Percentiles rank a stretch among this genome's conserved stretches.
phyloP scores from a whole-genome alignment of 2,888 invertebrate genomes.

The Ceraclea dissimilis region DNA sequence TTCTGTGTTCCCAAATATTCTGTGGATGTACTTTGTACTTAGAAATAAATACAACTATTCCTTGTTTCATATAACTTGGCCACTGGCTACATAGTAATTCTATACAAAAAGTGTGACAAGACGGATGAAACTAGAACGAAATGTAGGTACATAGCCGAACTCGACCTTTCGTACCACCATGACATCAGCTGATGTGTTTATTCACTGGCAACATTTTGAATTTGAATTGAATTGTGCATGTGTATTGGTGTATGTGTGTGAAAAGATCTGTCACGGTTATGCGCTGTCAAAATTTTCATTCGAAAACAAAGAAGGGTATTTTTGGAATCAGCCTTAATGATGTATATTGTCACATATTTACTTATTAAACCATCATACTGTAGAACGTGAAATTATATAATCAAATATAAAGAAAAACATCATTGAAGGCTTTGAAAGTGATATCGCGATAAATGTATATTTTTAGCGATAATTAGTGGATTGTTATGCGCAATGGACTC shows the following conservation, averaged over 20 bases:
- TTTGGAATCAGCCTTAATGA: constrained; percentile 3
- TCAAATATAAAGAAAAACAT: neutral
- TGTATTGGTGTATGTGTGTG: neutral
- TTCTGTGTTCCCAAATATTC: no score
- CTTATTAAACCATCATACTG: neutral
- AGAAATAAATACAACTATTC: no score
- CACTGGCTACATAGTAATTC: no score
- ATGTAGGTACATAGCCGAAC: no score
- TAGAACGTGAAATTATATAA: neutral
- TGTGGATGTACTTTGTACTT: no score
- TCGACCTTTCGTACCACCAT: no score
- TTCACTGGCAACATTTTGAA: neutral
- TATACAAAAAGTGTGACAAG: no score
- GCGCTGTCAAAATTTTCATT: constrained; percentile 16
- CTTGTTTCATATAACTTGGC: no score
- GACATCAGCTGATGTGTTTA: neutral
- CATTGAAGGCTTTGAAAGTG: constrained; percentile 8
- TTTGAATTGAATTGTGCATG: neutral
- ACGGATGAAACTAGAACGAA: no score
- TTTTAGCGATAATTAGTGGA: neutral
- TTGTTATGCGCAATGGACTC: constrained; percentile 15
- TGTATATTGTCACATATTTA: neutral
- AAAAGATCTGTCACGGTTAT: constrained; percentile 13
- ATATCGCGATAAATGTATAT: constrained; percentile 4
- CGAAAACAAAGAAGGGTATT: constrained; percentile 17